Base-by-base conservation (phyloP, 1,140 invertebrate genomes). In the Pachypeltis micranthus region DNA sequence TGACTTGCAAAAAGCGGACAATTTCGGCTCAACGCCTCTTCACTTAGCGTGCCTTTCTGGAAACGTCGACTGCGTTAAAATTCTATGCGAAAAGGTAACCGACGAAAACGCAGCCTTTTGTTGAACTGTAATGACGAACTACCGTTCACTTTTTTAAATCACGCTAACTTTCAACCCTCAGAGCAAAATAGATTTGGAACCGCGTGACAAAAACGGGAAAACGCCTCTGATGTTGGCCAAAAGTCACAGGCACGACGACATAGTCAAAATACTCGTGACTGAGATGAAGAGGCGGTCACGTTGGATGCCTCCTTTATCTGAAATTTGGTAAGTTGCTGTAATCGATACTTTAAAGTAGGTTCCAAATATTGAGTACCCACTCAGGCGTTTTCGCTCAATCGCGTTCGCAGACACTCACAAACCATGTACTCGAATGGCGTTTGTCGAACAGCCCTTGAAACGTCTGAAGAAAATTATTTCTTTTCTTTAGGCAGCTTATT, bases 11-110 rank as follows among this genome's bases (percentile, higher is more conserved):
- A 91, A 91, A 73, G 86, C 88, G 1, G 91, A 96, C 74, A 91
- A 93, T 73, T 94, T 92, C 72, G 91, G 91, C 7, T 93, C 92
- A 0, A 94, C 91, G 0, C 89, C 91, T 0, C 74, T 96, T n/a
- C 92, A 96, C 74, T 76, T 96, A 67, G 90, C 91, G n/a, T 93
- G 90, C 70, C 79, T 94, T 2, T 92, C 88, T 21, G 91, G 91
- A 0, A 92, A 90, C 70, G 79, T 88, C 1, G 83, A 80, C 34
- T 91, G 88, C 68, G 87, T 89, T 44, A 81, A 88, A 66, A 77
- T 91, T 67, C 76, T 92, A 34, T 90, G 91, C 75, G 89, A 93
- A 74, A 92, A 93, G 78, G 88, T 89, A 67, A 70, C 72, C 39
- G 19, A 44, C 25, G 28, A 16, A 23, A 44, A 24, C n/a, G n/a